Conservation (phyloP, 1,140 invertebrate species). For the Microvelia longipes region DNA sequence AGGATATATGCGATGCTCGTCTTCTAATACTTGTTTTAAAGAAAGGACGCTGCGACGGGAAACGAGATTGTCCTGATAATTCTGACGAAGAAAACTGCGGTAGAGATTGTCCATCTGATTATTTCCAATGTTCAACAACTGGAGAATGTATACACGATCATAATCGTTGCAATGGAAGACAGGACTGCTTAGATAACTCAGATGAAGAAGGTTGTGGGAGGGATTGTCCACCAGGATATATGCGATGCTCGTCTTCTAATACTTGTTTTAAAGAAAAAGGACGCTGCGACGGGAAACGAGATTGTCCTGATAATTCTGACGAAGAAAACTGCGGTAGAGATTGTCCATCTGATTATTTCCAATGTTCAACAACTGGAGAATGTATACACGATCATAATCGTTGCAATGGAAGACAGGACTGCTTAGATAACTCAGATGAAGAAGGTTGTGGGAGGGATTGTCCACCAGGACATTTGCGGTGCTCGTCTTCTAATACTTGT, state of each 20-base stretch:
- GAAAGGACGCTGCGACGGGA: not conserved
- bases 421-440: constrained; percentile 52
- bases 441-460: constrained; percentile 37
- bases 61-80: constrained; percentile 30
- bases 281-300: constrained; percentile 38
- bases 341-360: constrained; percentile 8
- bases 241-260: too few relatives aligned
- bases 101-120: constrained; percentile 28
- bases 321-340: constrained; percentile 25
- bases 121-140: not conserved
- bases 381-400: constrained; percentile 41
- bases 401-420: constrained; percentile 46
- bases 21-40: too few relatives aligned
- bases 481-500: too few relatives aligned
- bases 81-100: constrained; percentile 27
- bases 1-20: not conserved
- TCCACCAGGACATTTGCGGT: not conserved
- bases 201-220: constrained; percentile 21
- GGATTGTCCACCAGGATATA: too few relatives aligned
- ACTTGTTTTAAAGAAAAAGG: too few relatives aligned
- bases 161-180: not conserved
- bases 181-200: constrained; percentile 29
- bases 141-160: constrained; percentile 25
- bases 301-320: constrained; percentile 38
- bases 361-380: constrained; percentile 31